Percentiles rank a stretch among this genome's conserved stretches.
These are phyloP conservation scores for Formicarius rufipectus DNA, from an alignment of 2,113 vertebrate genomes.

Conservation along the genomic window DNA sequence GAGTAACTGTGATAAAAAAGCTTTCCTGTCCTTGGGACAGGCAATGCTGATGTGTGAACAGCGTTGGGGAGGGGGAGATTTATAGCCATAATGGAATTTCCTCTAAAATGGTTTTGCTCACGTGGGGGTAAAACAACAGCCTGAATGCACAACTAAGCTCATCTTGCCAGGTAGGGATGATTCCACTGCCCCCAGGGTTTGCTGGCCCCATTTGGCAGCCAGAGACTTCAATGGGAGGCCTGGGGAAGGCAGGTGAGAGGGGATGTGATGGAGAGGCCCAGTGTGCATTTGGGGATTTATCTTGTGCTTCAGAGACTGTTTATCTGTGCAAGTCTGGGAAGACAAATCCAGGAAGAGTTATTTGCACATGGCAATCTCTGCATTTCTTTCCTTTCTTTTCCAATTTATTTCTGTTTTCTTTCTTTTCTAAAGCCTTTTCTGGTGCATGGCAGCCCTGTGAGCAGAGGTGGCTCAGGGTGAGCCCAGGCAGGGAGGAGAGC, in stretches of 20 bases:
- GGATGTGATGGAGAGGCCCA: background rate
- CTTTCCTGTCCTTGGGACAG: background rate
- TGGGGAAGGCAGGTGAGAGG: fast-evolving
- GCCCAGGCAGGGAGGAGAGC: background rate
- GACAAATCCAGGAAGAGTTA: background rate
- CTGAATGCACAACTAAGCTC: background rate
- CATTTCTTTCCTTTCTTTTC: background rate
- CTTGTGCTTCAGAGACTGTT: background rate
- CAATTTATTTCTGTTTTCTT: background rate
- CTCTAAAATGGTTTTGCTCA: background rate
- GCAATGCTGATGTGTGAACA: background rate
- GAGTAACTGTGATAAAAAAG: background rate
- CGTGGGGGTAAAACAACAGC: background rate
- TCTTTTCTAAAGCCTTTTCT: background rate
- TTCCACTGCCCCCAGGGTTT: background rate
- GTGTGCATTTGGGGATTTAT: fast-evolving
- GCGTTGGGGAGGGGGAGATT: background rate
- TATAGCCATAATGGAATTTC: background rate
- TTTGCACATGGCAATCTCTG: fast-evolving
- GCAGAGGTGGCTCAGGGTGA: background rate
- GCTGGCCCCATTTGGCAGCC: background rate
- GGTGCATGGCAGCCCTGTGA: fast-evolving
- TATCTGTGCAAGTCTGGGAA: background rate
- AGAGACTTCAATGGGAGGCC: background rate
- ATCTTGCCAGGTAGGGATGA: fast-evolving